Evolutionary conservation across 2,797 vertebrate species (phyloP).

Genomic region (Sebastes umbrosus): DNA sequence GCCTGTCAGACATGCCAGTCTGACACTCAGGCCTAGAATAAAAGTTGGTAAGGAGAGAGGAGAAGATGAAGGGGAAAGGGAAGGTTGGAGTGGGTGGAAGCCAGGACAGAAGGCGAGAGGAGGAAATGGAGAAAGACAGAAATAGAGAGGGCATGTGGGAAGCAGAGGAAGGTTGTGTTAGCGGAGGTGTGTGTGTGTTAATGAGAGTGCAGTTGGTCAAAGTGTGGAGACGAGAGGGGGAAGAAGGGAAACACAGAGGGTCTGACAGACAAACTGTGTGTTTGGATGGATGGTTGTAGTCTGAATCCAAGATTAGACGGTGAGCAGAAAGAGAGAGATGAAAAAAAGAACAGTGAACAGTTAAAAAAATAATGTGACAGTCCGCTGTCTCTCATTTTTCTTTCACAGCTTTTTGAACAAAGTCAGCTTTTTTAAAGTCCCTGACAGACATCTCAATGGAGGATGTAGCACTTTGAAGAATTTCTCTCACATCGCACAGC

Average conservation of each 20-base stretch:
- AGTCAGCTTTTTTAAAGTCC: slow-evolving; percentile 15
- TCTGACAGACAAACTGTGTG: not conserved
- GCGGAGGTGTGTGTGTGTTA: slow-evolving; percentile 20
- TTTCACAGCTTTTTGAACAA: not conserved
- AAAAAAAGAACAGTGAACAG: not conserved
- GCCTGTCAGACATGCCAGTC: slow-evolving; percentile 55
- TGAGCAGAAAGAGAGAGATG: not conserved
- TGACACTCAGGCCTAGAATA: slow-evolving; percentile 25
- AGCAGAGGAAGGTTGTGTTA: not conserved
- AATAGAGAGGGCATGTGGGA: slow-evolving; percentile 24
- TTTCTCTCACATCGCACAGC: slow-evolving; percentile 7
- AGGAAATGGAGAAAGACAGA: slow-evolving; percentile 2
- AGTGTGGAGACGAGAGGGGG: not conserved
- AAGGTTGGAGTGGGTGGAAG: not conserved
- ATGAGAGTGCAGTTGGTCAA: slow-evolving; percentile 12
- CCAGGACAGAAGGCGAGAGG: not conserved
- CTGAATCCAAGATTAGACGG: not conserved
- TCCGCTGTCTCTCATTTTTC: slow-evolving; percentile 3
- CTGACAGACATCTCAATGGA: not conserved
- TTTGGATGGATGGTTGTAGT: not conserved
- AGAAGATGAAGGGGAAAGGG: not conserved
- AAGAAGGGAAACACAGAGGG: not conserved
- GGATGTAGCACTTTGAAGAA: slow-evolving; percentile 1
- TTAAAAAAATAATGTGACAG: not conserved
- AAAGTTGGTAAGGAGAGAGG: slow-evolving; percentile 20